phyloP scores from a whole-genome alignment of 2,113 vertebrate species.

The Clarias gariepinus region DNA sequence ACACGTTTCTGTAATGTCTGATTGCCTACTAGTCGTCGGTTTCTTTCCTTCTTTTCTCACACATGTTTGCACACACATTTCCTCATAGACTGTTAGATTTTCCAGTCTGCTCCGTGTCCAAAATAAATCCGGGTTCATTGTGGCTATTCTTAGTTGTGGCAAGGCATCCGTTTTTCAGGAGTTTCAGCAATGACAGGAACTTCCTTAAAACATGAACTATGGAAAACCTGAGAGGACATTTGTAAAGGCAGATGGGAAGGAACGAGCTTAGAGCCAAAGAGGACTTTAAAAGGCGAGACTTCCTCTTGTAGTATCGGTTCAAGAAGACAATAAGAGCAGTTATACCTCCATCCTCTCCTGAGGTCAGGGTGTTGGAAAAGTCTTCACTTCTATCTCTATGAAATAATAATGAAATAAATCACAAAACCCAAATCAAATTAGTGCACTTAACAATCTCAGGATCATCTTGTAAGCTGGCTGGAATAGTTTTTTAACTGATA shows the following conservation, averaged over 20 bases:
- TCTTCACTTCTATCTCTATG: background rate
- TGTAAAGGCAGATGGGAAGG: conserved; percentile 23
- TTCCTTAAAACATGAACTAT: conserved; percentile 14
- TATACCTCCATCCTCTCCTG: conserved; percentile 21
- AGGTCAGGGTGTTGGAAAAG: background rate
- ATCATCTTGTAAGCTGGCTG: background rate
- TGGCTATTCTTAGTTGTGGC: conserved; percentile 43
- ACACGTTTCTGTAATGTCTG: background rate
- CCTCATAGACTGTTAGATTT: conserved; percentile 48
- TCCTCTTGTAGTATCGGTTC: conserved; percentile 18
- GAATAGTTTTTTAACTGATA: background rate
- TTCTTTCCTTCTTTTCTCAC: background rate
- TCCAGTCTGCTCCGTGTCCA: conserved; percentile 20
- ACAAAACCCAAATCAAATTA: background rate
- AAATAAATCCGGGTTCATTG: conserved; percentile 56
- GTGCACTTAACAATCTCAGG: background rate
- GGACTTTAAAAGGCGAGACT: background rate
- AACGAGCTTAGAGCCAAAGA: background rate
- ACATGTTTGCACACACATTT: conserved; percentile 3
- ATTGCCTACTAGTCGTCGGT: background rate
- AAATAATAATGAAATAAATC: background rate
- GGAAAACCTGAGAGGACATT: conserved; percentile 33
- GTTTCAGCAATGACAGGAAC: conserved; percentile 21
- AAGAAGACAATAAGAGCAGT: conserved; percentile 28
- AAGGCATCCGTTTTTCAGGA: conserved; percentile 18